phyloP scores from a whole-genome alignment of 2,113 vertebrate species.

The Oreochromis tanganicae region DNA sequence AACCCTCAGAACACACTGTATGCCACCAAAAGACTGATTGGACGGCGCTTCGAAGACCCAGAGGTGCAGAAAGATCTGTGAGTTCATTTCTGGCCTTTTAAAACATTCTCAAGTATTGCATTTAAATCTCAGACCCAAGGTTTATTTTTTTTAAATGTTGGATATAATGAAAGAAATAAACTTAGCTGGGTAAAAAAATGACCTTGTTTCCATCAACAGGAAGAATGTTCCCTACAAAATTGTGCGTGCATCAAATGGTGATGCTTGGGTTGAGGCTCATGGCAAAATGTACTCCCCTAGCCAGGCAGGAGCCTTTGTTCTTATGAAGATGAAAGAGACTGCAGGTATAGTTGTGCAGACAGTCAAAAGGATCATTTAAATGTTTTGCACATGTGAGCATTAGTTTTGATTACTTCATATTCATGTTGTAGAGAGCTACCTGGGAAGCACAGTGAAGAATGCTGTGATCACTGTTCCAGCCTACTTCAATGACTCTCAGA shows the following conservation, averaged over 20 bases:
- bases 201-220: constrained; percentile 61
- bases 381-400: not conserved
- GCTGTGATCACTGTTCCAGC: constrained; percentile 96
- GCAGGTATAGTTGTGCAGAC: constrained; percentile 76
- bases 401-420: not conserved
- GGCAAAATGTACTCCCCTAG: constrained; percentile 97
- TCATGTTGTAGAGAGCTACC: constrained; percentile 83
- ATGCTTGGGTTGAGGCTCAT: constrained; percentile 96
- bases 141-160: not conserved
- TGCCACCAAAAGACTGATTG: constrained; percentile 95
- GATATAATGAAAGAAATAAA: not conserved
- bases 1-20: constrained; percentile 97
- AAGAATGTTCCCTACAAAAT: constrained; percentile 98
- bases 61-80: constrained; percentile 98
- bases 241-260: constrained; percentile 92
- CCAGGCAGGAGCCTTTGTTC: constrained; percentile 91
- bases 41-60: constrained; percentile 86
- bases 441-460: constrained; percentile 91
- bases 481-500: constrained; percentile 98
- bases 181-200: not conserved
- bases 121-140: not conserved
- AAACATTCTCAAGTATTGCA: not conserved
- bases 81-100: constrained; percentile 46
- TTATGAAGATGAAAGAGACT: constrained; percentile 99
- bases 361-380: not conserved